Evolutionary conservation across 1,140 invertebrate genomes (phyloP).

Genomic region (Ceratina calcarata): DNA sequence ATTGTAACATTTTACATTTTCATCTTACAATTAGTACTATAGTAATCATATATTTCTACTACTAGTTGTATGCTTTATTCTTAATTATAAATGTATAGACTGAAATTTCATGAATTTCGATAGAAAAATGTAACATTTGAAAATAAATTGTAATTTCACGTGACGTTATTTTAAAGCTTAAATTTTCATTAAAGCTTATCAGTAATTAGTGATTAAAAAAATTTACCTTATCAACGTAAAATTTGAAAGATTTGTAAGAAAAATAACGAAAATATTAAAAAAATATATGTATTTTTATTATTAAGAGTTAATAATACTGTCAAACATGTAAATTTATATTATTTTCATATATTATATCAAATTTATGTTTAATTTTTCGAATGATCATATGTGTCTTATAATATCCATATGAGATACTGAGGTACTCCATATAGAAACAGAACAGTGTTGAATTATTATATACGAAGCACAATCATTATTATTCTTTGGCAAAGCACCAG

Average conservation of each 20-base stretch:
- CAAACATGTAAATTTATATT: conserved; percentile 8
- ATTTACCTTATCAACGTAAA: neutral
- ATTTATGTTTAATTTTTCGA: neutral
- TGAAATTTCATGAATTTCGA: neutral
- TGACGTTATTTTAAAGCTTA: neutral
- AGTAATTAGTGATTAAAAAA: no score
- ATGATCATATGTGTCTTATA: neutral
- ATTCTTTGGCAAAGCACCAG: conserved; percentile 33
- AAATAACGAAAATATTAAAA: no score
- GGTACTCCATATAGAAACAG: neutral
- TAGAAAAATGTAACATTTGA: no score
- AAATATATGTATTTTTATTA: no score
- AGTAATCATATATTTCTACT: neutral
- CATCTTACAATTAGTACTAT: neutral
- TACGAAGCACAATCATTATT: neutral
- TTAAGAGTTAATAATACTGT: no score
- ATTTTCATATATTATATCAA: conserved; percentile 23
- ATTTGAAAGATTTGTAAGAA: neutral
- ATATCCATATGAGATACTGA: neutral
- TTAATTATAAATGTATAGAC: neutral
- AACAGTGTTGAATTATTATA: neutral
- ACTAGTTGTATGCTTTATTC: neutral
- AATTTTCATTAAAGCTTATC: no score
- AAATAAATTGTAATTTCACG: neutral
- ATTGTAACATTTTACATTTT: neutral